Evolutionary conservation across 2,888 invertebrate species (phyloP).

Genomic region (Euclidia mi): DNA sequence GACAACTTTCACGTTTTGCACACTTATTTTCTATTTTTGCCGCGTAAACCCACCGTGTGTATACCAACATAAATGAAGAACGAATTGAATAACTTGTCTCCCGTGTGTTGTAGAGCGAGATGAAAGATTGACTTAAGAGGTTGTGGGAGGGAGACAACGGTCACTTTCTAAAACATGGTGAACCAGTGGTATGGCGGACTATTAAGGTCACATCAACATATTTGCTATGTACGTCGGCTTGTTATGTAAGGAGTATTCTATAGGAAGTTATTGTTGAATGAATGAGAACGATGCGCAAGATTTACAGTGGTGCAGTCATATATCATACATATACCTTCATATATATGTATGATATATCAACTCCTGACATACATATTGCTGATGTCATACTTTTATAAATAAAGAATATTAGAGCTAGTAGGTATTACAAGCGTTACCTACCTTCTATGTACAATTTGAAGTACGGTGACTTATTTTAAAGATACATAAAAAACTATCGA

Average conservation of each 20-base stretch:
- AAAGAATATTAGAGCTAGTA: too few relatives aligned
- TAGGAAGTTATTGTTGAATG: too few relatives aligned
- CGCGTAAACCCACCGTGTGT: conserved; percentile 43
- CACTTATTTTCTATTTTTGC: conserved; percentile 36
- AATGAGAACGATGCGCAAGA: too few relatives aligned
- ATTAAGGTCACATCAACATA: conserved; percentile 86
- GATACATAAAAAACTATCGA: too few relatives aligned
- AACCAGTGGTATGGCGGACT: conserved; percentile 64
- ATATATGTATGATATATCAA: too few relatives aligned
- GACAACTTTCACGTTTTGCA: conserved; percentile 23
- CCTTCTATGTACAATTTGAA: too few relatives aligned
- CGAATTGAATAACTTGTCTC: conserved; percentile 61
- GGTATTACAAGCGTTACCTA: too few relatives aligned
- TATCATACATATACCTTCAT: too few relatives aligned
- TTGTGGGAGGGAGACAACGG: conserved; percentile 62
- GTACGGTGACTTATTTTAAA: too few relatives aligned
- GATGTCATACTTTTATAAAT: too few relatives aligned
- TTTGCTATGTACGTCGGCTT: conserved; percentile 16
- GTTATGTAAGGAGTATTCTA: neutral
- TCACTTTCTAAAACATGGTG: conserved; percentile 83
- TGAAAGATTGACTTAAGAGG: conserved; percentile 15
- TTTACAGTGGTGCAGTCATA: too few relatives aligned
- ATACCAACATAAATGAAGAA: conserved; percentile 57
- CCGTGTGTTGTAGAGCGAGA: conserved; percentile 61
- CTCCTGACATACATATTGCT: too few relatives aligned